phyloP scores from a whole-genome alignment of 2,113 vertebrate genomes.

The Ptyas mucosa region DNA sequence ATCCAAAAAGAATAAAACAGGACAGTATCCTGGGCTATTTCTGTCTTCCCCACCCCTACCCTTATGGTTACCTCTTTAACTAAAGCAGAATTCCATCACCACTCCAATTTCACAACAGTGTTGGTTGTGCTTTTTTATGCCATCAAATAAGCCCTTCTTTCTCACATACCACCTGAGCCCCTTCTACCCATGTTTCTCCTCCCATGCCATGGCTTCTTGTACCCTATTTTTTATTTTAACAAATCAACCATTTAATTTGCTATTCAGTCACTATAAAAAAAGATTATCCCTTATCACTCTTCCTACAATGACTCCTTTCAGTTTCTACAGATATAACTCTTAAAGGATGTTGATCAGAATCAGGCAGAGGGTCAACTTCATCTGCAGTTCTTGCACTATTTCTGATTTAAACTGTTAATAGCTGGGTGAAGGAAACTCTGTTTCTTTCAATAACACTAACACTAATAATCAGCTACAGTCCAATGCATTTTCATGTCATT shows the following conservation, averaged over 20 bases:
- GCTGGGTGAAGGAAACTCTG: neutral
- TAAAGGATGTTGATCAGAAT: neutral
- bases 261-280: neutral
- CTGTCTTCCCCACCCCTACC: neutral
- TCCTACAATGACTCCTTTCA: neutral
- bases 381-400: neutral
- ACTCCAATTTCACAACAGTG: neutral
- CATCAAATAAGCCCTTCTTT: neutral
- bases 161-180: neutral
- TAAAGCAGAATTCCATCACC: neutral
- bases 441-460: no score
- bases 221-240: neutral
- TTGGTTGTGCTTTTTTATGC: neutral
- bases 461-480: neutral
- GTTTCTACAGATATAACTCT: neutral
- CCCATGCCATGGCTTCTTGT: neutral
- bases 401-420: neutral
- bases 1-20: neutral
- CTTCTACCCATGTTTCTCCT: neutral
- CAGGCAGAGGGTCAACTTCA: neutral
- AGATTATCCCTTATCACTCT: neutral
- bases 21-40: neutral
- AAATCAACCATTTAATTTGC: neutral
- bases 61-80: neutral
- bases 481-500: neutral